Base-by-base conservation (phyloP, 1,140 invertebrate genomes). In the Hesperophylax magnus region DNA sequence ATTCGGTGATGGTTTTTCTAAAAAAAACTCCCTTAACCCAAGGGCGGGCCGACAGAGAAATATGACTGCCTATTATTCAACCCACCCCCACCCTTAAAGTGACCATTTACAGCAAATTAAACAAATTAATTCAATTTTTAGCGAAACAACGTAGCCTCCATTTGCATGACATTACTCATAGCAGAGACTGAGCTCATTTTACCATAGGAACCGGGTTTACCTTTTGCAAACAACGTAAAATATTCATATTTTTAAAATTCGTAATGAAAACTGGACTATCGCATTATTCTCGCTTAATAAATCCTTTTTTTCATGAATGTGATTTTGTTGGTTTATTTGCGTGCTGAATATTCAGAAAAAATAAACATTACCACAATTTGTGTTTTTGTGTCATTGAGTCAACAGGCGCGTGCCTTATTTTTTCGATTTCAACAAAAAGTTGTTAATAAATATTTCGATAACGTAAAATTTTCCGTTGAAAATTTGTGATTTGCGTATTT, bases 41-140 rank as follows among this genome's bases (percentile, higher is more conserved):
- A 58, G 52, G 9, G 52, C 52, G 17, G 72, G 15, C 56, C 58
- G 72, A 76, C 52, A 56, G 52, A 54, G 39, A 75, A 75, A 75
- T 56, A 75, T 54, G 60, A 77, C 20, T 39, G 60, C 20, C 60
- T 65, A 65, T 78, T 78, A 78, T 27, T 78, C 65, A 65, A 65
- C 5, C 31, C n/a, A 18, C 34, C 60, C 20, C 39, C 1, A 47
- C 60, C 76, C 58, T 52, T 60, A 80, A 74, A 80, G 80, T 54
- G 67, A 71, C 74, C 63, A 71, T 81, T 81, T 81, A 77, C 80
- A 78, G 76, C 80, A 77, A 81, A 77, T 81, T 81, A 81, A 77
- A 81, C 80, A 77, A 77, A 81, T 77, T 81, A 81, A 81, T 81
- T 81, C 80, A 81, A 81, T 77, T 77, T 77, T 74, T 75, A 65